Percentiles rank a stretch among this genome's conserved stretches.
Evolutionary conservation across 2,888 invertebrate species (phyloP).

Genomic region (Ganaspis brasiliensis): DNA sequence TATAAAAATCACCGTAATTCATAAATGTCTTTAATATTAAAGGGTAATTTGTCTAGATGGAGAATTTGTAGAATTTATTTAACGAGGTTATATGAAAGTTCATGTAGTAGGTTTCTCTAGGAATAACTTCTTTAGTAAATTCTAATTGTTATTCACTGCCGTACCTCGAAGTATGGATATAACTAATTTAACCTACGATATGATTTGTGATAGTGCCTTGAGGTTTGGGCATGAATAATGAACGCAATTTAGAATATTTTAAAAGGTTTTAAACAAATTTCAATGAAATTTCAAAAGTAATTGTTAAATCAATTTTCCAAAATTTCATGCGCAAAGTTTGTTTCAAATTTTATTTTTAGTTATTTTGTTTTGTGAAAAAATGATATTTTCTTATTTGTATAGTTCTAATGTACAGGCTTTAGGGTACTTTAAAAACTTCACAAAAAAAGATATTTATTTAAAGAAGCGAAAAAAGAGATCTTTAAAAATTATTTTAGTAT

Average conservation of each 20-base stretch:
- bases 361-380: too few species aligned
- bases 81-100: conserved; percentile 7
- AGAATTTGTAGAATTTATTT: conserved; percentile 26
- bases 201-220: conserved; percentile 5
- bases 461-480: too few species aligned
- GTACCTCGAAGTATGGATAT: conserved; percentile 16
- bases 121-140: neutral
- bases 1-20: too few species aligned
- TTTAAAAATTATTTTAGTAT: too few species aligned
- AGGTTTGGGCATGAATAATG: conserved; percentile 3
- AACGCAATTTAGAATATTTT: conserved; percentile 16
- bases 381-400: too few species aligned
- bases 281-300: neutral
- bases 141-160: conserved; percentile 10
- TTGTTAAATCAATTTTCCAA: too few species aligned
- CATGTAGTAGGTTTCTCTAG: conserved; percentile 9
- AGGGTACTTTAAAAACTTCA: too few species aligned
- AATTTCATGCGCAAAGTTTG: too few species aligned
- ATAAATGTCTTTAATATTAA: too few species aligned
- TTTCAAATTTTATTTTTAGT: too few species aligned
- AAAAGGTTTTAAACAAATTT: neutral
- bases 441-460: too few species aligned
- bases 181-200: conserved; percentile 24
- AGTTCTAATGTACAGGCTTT: too few species aligned
- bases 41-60: neutral